Evolutionary conservation across 2,113 vertebrate genomes (phyloP).

Genomic region (Zeus faber): DNA sequence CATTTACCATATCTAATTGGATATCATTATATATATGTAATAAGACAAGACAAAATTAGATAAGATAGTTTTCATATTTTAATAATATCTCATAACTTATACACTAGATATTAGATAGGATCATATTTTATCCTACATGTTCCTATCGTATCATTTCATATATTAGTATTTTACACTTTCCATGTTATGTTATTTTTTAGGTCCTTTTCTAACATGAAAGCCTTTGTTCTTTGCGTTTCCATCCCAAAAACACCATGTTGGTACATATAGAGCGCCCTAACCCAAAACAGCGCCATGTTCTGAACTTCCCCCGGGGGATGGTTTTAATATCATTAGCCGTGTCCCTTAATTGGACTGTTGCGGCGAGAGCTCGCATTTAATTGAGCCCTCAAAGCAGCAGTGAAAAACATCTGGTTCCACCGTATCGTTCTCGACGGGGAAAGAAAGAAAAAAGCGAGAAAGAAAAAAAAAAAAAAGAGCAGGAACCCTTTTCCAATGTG

Average conservation of each 20-base stretch:
- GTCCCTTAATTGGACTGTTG: conserved; percentile 61
- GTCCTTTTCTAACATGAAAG: not conserved
- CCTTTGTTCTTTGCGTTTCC: not conserved
- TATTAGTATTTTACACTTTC: too few relatives aligned
- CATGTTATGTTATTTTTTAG: not conserved
- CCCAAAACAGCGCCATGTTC: conserved; percentile 10
- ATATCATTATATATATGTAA: too few relatives aligned
- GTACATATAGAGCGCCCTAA: too few relatives aligned
- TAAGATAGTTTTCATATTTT: too few relatives aligned
- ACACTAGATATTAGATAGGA: too few relatives aligned
- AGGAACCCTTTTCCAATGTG: conserved; percentile 21
- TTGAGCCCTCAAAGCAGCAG: conserved; percentile 57
- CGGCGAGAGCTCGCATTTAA: conserved; percentile 51
- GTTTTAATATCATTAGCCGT: conserved; percentile 53
- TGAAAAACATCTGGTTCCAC: conserved; percentile 63
- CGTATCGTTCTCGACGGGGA: conserved; percentile 51
- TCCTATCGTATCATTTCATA: too few relatives aligned
- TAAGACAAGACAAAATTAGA: too few relatives aligned
- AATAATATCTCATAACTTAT: too few relatives aligned
- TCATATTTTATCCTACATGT: too few relatives aligned
- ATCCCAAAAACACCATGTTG: too few relatives aligned
- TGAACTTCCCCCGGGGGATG: conserved; percentile 35
- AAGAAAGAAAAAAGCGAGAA: conserved; percentile 32
- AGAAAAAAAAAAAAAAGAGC: conserved; percentile 46
- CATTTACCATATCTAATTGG: too few relatives aligned